phyloP scores from a whole-genome alignment of 2,797 vertebrate species.

The Rhabdophis nuchalis region DNA sequence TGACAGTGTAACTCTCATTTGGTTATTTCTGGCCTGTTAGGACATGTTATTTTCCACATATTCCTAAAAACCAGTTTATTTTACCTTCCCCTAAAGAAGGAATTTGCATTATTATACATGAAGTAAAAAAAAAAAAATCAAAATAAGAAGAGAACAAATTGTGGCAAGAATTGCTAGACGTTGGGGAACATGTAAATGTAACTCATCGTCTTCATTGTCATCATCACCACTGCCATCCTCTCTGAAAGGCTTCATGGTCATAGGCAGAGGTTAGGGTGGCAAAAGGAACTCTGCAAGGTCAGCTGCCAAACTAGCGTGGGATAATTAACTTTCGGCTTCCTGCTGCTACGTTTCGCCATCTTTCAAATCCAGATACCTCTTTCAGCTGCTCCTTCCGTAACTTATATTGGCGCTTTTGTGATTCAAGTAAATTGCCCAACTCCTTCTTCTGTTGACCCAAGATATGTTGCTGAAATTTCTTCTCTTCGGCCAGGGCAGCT shows the following conservation, averaged over 20 bases:
- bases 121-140: not conserved
- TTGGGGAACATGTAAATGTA: not conserved
- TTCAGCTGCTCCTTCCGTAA: conserved; percentile 91
- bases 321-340: not conserved
- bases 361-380: conserved; percentile 71
- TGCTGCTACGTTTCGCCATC: not conserved
- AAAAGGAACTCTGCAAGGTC: not conserved
- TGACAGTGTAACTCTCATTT: not conserved
- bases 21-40: not conserved
- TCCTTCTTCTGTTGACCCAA: conserved; percentile 90
- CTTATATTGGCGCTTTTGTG: conserved; percentile 88
- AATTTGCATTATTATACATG: not conserved
- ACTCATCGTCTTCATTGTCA: not conserved
- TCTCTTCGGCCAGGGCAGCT: conserved; percentile 80
- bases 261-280: not conserved
- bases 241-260: not conserved
- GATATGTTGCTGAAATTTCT: conserved; percentile 93
- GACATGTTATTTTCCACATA: not conserved
- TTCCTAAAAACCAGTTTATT: not conserved
- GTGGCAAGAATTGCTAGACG: not conserved
- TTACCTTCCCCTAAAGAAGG: not conserved
- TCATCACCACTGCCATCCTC: not conserved
- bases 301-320: not conserved
- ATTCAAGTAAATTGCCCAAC: conserved; percentile 82
- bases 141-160: not conserved